Evolutionary conservation across 2,888 invertebrate genomes (phyloP).

Genomic region (Drosophila macrothrix): DNA sequence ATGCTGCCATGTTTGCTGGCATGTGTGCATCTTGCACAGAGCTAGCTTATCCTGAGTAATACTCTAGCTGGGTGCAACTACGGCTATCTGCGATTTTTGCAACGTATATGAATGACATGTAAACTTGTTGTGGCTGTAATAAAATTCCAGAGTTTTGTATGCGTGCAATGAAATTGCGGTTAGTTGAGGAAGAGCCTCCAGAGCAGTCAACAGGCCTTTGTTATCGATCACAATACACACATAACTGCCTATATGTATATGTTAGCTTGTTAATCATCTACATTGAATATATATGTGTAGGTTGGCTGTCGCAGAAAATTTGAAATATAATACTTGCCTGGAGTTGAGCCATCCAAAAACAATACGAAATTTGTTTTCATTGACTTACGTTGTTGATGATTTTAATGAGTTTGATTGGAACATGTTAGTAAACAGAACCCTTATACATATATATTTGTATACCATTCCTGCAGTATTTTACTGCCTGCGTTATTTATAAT

Average conservation of each 20-base stretch:
- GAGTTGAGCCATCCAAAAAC: neutral
- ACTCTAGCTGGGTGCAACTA: slow-evolving; percentile 55
- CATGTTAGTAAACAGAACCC: neutral
- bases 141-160: slow-evolving; percentile 54
- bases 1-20: neutral
- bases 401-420: neutral
- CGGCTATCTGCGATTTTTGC: slow-evolving; percentile 28
- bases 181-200: slow-evolving; percentile 9
- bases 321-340: neutral
- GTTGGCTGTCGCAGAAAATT: neutral
- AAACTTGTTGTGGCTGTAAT: slow-evolving; percentile 67
- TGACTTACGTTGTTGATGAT: neutral
- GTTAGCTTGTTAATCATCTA: neutral
- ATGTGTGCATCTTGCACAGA: slow-evolving; percentile 43
- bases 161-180: slow-evolving; percentile 32
- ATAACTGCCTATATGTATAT: neutral
- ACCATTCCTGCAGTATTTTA: neutral
- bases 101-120: slow-evolving; percentile 58
- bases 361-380: neutral
- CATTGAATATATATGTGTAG: neutral
- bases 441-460: neutral
- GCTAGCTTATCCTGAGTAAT: slow-evolving; percentile 52
- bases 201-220: slow-evolving; percentile 1
- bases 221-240: slow-evolving; percentile 11
- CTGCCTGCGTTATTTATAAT: neutral